Evolutionary conservation across 2,113 vertebrate species (phyloP).

Genomic region (Bufo gargarizans): DNA sequence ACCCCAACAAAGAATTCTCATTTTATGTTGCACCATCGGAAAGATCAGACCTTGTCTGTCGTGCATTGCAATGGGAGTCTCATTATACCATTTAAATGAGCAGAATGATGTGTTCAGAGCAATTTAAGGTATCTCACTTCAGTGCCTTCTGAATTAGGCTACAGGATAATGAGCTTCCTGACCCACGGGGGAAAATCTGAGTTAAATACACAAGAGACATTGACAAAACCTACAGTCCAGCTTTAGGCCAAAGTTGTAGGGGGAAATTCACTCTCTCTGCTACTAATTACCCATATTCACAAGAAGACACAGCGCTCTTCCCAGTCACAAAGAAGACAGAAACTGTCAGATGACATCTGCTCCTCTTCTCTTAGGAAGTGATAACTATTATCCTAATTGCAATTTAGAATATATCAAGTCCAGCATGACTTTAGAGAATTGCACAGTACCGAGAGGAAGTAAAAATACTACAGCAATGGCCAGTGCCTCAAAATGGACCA

Average conservation of each 20-base stretch:
- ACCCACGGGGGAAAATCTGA: neutral
- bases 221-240: neutral
- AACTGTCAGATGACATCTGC: no score
- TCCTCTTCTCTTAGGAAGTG: no score
- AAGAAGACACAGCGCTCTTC: no score
- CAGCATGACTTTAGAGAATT: no score
- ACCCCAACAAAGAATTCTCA: slow-evolving; percentile 33
- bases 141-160: slow-evolving; percentile 31
- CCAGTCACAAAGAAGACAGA: no score
- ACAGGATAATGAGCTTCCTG: slow-evolving; percentile 38
- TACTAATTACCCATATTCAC: no score
- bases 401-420: no score
- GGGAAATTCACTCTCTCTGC: neutral
- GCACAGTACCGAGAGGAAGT: no score
- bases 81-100: slow-evolving; percentile 43
- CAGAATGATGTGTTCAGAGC: slow-evolving; percentile 37
- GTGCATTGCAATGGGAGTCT: slow-evolving; percentile 13
- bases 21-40: slow-evolving; percentile 38
- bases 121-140: slow-evolving; percentile 17
- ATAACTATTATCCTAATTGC: no score
- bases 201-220: neutral
- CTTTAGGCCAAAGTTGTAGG: neutral
- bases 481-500: neutral
- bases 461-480: neutral
- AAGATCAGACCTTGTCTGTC: slow-evolving; percentile 29